Conservation (phyloP, 1,140 invertebrate genomes). For the Stenopsyche tienmushanensis region DNA sequence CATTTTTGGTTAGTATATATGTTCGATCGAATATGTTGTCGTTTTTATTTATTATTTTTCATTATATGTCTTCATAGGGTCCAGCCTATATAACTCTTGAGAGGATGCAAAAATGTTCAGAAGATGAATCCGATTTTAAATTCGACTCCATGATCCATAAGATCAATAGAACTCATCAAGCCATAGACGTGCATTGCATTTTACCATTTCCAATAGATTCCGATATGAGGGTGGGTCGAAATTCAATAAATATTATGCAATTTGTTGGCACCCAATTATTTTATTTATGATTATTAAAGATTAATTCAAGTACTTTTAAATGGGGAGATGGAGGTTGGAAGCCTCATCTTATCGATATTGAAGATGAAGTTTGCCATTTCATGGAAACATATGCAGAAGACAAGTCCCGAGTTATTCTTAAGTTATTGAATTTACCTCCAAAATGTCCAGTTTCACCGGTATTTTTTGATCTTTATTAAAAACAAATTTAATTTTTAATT, state of each 20-base stretch:
- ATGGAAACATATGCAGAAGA: neutral
- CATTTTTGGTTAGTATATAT: too few relatives aligned
- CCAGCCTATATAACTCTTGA: neutral
- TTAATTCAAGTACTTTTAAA: neutral
- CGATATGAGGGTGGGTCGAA: too few relatives aligned
- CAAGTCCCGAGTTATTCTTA: neutral
- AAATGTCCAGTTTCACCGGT: neutral
- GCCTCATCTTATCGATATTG: neutral
- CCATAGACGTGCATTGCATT: neutral
- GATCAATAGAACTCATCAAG: neutral
- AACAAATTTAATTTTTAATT: too few relatives aligned
- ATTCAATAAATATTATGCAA: too few relatives aligned
- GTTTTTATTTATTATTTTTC: neutral
- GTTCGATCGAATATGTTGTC: too few relatives aligned
- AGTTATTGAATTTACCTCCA: neutral
- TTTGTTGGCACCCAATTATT: too few relatives aligned
- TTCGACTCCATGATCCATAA: neutral
- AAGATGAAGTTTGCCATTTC: neutral
- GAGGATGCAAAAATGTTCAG: neutral
- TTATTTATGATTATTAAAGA: too few relatives aligned
- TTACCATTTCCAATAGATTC: neutral
- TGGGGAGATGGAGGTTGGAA: slow-evolving; percentile 5
- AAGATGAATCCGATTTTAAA: neutral
- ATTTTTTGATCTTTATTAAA: too few relatives aligned
- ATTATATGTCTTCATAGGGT: neutral